Percentiles rank a stretch among this genome's conserved stretches.
phyloP scores from a whole-genome alignment of 2,888 invertebrate species.

The Andrena hattorfiana region DNA sequence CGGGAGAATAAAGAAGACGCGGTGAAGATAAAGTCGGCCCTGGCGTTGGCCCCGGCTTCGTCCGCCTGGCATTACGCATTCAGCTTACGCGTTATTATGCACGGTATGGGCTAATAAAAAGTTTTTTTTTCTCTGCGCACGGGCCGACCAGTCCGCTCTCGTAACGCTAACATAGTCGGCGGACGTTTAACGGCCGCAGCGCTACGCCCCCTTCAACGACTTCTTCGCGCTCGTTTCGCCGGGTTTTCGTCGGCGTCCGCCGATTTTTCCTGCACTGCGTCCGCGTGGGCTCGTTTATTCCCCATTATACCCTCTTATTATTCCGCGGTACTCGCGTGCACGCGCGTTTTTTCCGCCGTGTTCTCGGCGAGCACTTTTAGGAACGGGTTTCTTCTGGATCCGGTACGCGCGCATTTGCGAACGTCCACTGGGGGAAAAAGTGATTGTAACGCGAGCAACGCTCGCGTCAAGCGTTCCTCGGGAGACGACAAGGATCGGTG shows the following conservation, averaged over 20 bases:
- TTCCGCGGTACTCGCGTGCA: conserved; percentile 2
- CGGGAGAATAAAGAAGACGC: not conserved
- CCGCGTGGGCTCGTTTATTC: conserved; percentile 59
- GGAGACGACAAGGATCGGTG: not conserved
- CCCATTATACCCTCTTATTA: conserved; percentile 46
- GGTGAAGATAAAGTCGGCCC: conserved; percentile 36
- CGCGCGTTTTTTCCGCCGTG: conserved; percentile 31
- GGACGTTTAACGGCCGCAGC: conserved; percentile 24
- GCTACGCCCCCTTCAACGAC: conserved; percentile 4
- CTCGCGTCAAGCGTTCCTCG: not conserved
- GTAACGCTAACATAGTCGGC: conserved; percentile 27
- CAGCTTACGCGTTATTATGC: conserved; percentile 61
- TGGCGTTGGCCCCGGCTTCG: conserved; percentile 36
- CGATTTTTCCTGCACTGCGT: conserved; percentile 50
- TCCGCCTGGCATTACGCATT: conserved; percentile 48
- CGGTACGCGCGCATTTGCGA: conserved; percentile 30
- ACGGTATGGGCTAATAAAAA: conserved; percentile 55
- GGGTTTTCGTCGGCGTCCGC: conserved; percentile 21
- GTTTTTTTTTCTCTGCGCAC: conserved; percentile 17
- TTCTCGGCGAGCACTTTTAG: conserved; percentile 22
- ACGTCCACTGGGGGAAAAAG: not conserved
- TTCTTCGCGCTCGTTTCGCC: conserved; percentile 13
- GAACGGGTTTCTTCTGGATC: conserved; percentile 45
- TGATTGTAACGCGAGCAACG: conserved; percentile 6
- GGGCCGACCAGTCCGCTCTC: conserved; percentile 8